Conservation (phyloP, 2,797 vertebrate species). For the Lerista edwardsae region DNA sequence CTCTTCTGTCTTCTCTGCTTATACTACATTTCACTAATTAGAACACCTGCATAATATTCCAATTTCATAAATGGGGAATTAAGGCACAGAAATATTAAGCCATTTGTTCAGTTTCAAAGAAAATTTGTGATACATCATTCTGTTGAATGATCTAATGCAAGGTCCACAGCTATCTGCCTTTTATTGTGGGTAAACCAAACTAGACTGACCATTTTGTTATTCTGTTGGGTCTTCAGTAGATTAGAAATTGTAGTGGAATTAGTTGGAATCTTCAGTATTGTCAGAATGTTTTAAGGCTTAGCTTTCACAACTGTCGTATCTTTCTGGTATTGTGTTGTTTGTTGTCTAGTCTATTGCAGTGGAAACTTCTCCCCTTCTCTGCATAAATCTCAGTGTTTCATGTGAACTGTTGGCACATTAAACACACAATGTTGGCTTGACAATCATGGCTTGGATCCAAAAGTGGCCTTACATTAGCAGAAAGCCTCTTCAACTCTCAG, state of each 20-base stretch:
- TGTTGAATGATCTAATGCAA: background rate
- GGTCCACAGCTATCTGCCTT: background rate
- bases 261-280: background rate
- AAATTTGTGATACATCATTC: background rate
- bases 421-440: background rate
- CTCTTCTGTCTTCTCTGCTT: background rate
- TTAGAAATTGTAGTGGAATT: background rate
- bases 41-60: background rate
- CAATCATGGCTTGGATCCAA: too few relatives aligned
- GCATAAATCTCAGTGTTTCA: background rate
- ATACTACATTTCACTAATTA: background rate
- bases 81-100: slow-evolving; percentile 26
- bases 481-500: background rate
- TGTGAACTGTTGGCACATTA: background rate
- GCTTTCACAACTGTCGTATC: background rate
- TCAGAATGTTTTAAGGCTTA: background rate
- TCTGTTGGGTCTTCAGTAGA: background rate
- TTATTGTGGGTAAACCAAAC: background rate
- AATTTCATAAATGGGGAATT: slow-evolving; percentile 26
- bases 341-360: background rate
- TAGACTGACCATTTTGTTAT: background rate
- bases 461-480: too few relatives aligned
- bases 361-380: background rate
- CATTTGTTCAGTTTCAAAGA: background rate
- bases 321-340: background rate